Evolutionary conservation across 2,888 invertebrate species (phyloP), one percentile per base, ranked within the genome.

Genomic region (Augiades crinisus): DNA sequence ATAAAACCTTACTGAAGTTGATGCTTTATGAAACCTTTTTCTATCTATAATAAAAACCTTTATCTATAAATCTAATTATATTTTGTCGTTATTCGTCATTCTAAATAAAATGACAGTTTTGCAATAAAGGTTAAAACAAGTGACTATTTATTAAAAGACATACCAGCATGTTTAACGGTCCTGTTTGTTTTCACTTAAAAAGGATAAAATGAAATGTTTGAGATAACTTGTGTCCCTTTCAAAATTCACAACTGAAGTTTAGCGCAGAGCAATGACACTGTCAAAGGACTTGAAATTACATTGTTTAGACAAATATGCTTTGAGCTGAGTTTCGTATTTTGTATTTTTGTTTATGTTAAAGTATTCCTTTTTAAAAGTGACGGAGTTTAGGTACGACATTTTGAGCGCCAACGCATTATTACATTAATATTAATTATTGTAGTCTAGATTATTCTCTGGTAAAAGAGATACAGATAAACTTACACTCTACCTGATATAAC

Each of bases 151-250:
- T 24, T 24, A 24, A 8, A 5, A 24, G 1, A 8, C 8, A 24
- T 24, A n/a, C 24, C 24, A 17, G 8, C 34, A 17, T 12, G 37
- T 5, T 19, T 19, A 37, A 21, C 6, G 21, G 6, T 12, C 37
- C 7, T 37, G 21, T 12, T 16, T 37, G 21, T 24, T 24, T 27
- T 24, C 2, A 5, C 17, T 46, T 27, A 46, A 46, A 46, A 36
- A 27, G 46, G 37, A 10, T 27, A 2, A 16, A 22, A 21, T 38
- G n/a, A n/a, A 14, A 45, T 46, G 6, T 12, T 24, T 5, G 16
- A 12, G 6, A 37, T 37, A 46, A 27, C 34, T 45, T 36, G 14
- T 31, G 10, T 44, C 22, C 46, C 46, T 46, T 46, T 37, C 36
- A 27, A 36, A 10, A 13, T 37, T 36, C 12, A 46, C 24, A 27